Conservation (phyloP, 2,797 vertebrate species). For the Dallia pectoralis region DNA sequence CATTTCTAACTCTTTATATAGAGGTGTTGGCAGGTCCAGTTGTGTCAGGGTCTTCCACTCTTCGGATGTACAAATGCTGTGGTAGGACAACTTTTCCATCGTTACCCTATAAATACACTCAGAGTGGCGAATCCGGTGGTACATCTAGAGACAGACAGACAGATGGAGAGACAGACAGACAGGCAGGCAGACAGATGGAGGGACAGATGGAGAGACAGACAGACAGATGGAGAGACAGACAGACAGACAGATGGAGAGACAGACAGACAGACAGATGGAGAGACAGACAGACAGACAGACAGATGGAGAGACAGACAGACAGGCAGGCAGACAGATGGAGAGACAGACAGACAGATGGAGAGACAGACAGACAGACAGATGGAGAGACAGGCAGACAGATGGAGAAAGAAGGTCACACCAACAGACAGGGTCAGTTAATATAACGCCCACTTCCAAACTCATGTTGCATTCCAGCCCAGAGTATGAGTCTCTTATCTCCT, state of each 20-base stretch:
- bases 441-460: too few species aligned
- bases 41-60: conserved; percentile 94
- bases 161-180: conserved; percentile 12
- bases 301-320: conserved; percentile 56
- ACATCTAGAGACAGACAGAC: conserved; percentile 80
- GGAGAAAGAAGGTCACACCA: too few species aligned
- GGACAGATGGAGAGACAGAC: not conserved
- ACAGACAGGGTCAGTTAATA: conserved; percentile 14
- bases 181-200: conserved; percentile 15
- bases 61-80: conserved; percentile 96
- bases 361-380: conserved; percentile 22
- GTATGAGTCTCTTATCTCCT: too few species aligned
- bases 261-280: not conserved
- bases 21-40: conserved; percentile 83
- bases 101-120: conserved; percentile 99
- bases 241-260: not conserved
- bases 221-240: not conserved
- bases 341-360: too few species aligned
- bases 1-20: conserved; percentile 95
- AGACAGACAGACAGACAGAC: conserved; percentile 37
- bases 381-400: too few species aligned
- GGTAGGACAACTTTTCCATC: conserved; percentile 98
- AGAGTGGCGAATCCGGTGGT: conserved; percentile 96
- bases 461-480: too few species aligned
- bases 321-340: not conserved